Evolutionary conservation across 2,797 vertebrate species (phyloP).

Genomic region (Eurystomus glaucurus): DNA sequence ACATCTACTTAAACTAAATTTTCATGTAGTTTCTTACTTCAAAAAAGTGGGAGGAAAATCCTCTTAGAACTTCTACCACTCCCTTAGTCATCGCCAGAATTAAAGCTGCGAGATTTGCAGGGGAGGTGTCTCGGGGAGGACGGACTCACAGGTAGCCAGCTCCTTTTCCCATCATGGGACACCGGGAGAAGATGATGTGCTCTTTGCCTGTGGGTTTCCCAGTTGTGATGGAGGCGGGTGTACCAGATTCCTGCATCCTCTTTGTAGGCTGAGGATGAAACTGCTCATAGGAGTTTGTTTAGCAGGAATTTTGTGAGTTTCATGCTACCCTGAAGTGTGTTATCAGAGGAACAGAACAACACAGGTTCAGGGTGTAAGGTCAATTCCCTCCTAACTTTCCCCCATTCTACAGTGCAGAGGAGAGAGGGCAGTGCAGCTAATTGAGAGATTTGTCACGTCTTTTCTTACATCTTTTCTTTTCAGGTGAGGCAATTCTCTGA

Average conservation of each 20-base stretch:
- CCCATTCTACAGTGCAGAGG: not conserved
- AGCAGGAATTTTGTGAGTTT: not conserved
- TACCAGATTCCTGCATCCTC: accelerated
- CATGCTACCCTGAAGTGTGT: not conserved
- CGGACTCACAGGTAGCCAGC: not conserved
- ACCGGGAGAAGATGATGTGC: not conserved
- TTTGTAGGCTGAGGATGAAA: not conserved
- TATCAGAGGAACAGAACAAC: not conserved
- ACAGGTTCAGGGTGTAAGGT: not conserved
- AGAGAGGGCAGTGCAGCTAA: not conserved
- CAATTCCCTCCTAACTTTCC: not conserved
- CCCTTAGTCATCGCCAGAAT: not conserved
- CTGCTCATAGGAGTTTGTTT: not conserved
- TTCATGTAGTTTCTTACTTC: not conserved
- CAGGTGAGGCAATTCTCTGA: not conserved
- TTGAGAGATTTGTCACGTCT: not conserved
- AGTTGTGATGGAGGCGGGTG: not conserved
- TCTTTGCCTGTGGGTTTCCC: not conserved
- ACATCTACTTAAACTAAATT: not conserved
- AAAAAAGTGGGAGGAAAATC: not conserved
- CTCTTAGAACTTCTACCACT: not conserved
- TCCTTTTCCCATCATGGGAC: not conserved
- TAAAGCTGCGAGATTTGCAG: not conserved
- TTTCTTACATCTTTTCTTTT: not conserved
- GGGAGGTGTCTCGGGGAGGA: not conserved